Conservation (phyloP, 2,888 invertebrate genomes). For the Gonocerus acuteangulatus region DNA sequence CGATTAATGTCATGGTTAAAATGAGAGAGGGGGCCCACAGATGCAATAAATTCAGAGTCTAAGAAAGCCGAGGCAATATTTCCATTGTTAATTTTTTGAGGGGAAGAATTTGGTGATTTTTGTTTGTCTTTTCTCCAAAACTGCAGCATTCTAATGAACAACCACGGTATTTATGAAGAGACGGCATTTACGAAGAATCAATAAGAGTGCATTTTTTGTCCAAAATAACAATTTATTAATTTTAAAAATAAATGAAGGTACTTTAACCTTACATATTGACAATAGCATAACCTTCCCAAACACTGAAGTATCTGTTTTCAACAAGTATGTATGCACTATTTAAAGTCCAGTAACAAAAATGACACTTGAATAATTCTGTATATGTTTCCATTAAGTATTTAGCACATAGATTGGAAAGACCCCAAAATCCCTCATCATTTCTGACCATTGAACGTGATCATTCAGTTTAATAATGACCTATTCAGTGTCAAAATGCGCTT, state of each 20-base stretch:
- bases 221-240: background rate
- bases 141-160: conserved; percentile 56
- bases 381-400: too few species aligned
- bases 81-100: conserved; percentile 29
- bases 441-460: too few species aligned
- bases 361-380: too few species aligned
- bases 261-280: conserved; percentile 24
- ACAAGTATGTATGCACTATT: conserved; percentile 12
- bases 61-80: conserved; percentile 24
- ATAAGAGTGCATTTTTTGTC: background rate
- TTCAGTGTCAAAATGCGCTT: too few species aligned
- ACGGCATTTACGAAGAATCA: background rate
- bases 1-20: conserved; percentile 29
- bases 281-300: conserved; percentile 9
- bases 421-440: too few species aligned
- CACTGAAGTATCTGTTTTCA: too few species aligned
- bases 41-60: conserved; percentile 20
- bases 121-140: conserved; percentile 60
- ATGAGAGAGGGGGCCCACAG: conserved; percentile 31
- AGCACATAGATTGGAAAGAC: too few species aligned
- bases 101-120: conserved; percentile 30
- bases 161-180: background rate
- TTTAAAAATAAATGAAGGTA: background rate
- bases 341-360: conserved; percentile 3
- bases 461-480: too few species aligned